Evolutionary conservation across 35 echinoderm and acorn worm species (phyloP).

Genomic region (Acanthaster planci): DNA sequence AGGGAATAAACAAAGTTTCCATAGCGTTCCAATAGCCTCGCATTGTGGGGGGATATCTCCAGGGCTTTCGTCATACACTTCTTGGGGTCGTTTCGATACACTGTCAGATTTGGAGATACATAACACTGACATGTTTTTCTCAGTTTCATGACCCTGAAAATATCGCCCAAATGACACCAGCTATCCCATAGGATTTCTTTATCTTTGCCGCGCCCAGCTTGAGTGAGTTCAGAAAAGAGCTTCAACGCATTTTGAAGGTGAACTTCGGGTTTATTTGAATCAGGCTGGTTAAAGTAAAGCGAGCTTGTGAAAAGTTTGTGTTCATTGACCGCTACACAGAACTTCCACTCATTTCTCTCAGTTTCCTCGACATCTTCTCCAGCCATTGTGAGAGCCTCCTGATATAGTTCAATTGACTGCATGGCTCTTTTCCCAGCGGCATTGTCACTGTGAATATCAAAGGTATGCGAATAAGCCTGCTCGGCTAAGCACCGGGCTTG

Average conservation of each 20-base stretch:
- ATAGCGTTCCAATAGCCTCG: not conserved
- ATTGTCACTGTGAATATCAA: too few species aligned
- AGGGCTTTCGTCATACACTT: not conserved
- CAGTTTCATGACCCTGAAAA: not conserved
- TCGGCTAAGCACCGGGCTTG: too few species aligned
- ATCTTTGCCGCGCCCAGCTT: not conserved
- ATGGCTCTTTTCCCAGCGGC: too few species aligned
- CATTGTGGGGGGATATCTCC: not conserved
- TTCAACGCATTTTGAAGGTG: not conserved
- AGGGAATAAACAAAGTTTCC: not conserved
- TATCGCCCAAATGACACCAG: constrained; percentile 7
- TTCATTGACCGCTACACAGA: too few species aligned
- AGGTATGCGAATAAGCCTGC: too few species aligned
- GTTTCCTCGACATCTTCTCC: too few species aligned
- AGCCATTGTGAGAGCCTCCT: too few species aligned
- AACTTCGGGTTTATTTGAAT: too few species aligned
- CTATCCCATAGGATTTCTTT: not conserved
- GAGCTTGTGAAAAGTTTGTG: too few species aligned
- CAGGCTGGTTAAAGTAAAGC: too few species aligned
- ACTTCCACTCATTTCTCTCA: too few species aligned
- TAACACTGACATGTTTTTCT: not conserved
- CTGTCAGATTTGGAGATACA: not conserved
- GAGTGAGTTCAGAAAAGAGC: not conserved
- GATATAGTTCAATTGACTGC: too few species aligned
- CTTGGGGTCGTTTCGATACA: not conserved